phyloP scores from a whole-genome alignment of 2,888 invertebrate species.

The Drosophila diplacantha region DNA sequence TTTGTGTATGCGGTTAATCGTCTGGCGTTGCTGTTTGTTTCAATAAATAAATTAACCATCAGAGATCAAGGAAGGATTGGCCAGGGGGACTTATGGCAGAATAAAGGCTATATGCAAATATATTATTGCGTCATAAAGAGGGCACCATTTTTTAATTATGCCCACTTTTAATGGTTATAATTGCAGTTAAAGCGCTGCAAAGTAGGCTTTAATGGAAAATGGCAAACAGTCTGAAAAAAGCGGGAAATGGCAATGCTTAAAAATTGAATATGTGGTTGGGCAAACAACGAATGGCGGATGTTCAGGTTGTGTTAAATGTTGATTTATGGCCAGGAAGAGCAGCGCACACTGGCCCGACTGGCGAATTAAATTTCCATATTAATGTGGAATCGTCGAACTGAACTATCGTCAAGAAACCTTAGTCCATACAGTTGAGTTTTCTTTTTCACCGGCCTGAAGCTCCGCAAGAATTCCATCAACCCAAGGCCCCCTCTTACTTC shows the following conservation, averaged over 20 bases:
- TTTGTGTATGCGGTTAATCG: constrained; percentile 18
- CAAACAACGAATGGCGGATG: constrained; percentile 31
- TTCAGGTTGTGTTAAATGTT: constrained; percentile 33
- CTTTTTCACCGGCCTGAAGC: constrained; percentile 32
- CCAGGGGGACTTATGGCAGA: constrained; percentile 30
- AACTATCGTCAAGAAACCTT: constrained; percentile 14
- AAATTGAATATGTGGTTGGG: constrained; percentile 25
- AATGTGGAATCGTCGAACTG: background rate
- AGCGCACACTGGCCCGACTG: constrained; percentile 12
- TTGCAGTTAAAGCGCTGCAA: constrained; percentile 44
- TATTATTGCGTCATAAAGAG: constrained; percentile 43
- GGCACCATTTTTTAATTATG: constrained; percentile 55
- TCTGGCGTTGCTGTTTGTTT: constrained; percentile 25
- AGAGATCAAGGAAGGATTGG: constrained; percentile 4
- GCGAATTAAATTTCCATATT: constrained; percentile 33
- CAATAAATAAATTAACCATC: constrained; percentile 37
- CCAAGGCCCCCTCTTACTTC: constrained; percentile 24
- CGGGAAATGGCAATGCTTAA: constrained; percentile 18
- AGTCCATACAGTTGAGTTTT: constrained; percentile 6
- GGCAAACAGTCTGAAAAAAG: constrained; percentile 5
- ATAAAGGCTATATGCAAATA: constrained; percentile 29
- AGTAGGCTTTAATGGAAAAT: constrained; percentile 37
- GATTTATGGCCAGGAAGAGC: constrained; percentile 36
- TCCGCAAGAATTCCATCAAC: constrained; percentile 36
- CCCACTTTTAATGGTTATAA: constrained; percentile 47